Evolutionary conservation across 2,797 vertebrate genomes (phyloP), one percentile per base, ranked within the genome.

Genomic region (Bucorvus abyssinicus): DNA sequence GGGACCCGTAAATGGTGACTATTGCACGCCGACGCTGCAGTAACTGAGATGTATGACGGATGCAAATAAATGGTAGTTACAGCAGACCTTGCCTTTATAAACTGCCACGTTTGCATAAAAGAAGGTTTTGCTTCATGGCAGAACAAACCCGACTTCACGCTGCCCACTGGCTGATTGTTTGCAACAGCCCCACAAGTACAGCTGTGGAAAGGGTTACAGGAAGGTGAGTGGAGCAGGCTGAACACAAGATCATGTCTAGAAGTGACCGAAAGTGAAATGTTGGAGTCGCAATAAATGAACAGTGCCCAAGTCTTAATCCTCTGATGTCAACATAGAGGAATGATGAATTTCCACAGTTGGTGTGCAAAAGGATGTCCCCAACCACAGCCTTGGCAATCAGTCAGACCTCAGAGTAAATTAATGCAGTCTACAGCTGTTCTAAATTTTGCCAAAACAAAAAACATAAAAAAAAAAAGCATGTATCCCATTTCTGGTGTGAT

Each of bases 361-460:
- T 89, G 88, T 68, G 84, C 71, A 96, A 87, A 96, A 95, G 71
- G 71, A 42, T 74, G 90, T 83, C 78, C 79, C 61, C 78, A 89
- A 27, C 81, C 82, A 92, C 1, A 3, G 91, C 78, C 84, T 85
- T 95, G 93, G 91, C 93, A 93, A 94, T 77, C 71, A 68, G 75
- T 92, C 93, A 94, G 78, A 84, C 57, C 64, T 89, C 81, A 95
- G 86, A 84, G 63, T 76, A 90, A 94, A 96, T 90, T 79, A 95
- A 88, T 82, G 86, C 69, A 78, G 71, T 64, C 65, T 93, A 94
- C 94, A 96, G 86, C 93, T 96, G 91, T 94, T 95, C 81, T 90
- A 85, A 95, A 94, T 95, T 94, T 93, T 93, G 90, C 71, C 81
- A 83, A 84, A 95, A 67, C 44, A 57, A 93, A 81, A 70, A 32